These are phyloP conservation scores for Aleiodes sp. DNA, from an alignment of 1,140 invertebrate species.

Conservation along the genomic window DNA sequence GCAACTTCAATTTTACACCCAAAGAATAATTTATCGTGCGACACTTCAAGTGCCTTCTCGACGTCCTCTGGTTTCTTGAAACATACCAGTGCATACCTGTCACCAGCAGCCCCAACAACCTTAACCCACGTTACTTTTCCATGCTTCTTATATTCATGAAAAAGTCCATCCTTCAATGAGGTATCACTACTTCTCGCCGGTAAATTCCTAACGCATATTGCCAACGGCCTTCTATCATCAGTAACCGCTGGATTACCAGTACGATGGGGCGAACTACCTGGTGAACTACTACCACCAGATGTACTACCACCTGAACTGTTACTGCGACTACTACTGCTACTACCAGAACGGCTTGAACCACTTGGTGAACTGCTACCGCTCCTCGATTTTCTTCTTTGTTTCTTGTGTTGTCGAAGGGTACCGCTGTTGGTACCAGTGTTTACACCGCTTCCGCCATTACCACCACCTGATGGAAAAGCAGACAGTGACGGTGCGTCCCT, in stretches of 20 bases:
- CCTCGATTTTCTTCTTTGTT: conserved; percentile 62
- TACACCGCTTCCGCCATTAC: conserved; percentile 28
- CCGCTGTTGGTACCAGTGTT: conserved; percentile 39
- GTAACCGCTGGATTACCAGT: conserved; percentile 59
- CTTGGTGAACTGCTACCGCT: conserved; percentile 67
- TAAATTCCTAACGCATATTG: conserved; percentile 91
- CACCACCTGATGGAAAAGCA: conserved; percentile 29
- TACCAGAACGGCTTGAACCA: conserved; percentile 69
- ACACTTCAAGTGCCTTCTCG: conserved; percentile 93
- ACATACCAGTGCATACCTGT: conserved; percentile 87
- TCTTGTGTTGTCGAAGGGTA: conserved; percentile 57
- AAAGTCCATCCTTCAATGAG: conserved; percentile 95
- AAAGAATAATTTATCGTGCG: conserved; percentile 96
- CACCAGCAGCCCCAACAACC: conserved; percentile 82
- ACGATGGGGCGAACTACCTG: conserved; percentile 61
- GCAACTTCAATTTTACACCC: conserved; percentile 94
- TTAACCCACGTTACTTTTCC: conserved; percentile 97
- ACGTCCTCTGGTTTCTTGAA: conserved; percentile 98
- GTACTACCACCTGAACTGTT: conserved; percentile 64
- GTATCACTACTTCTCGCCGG: conserved; percentile 90
- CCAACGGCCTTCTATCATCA: conserved; percentile 81
- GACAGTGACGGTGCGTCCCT: conserved; percentile 17
- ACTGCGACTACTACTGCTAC: conserved; percentile 71
- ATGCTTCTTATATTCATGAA: conserved; percentile 98
- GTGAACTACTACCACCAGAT: conserved; percentile 62